Conservation (phyloP, 2,797 vertebrate species). For the Heterohyrax brucei region DNA sequence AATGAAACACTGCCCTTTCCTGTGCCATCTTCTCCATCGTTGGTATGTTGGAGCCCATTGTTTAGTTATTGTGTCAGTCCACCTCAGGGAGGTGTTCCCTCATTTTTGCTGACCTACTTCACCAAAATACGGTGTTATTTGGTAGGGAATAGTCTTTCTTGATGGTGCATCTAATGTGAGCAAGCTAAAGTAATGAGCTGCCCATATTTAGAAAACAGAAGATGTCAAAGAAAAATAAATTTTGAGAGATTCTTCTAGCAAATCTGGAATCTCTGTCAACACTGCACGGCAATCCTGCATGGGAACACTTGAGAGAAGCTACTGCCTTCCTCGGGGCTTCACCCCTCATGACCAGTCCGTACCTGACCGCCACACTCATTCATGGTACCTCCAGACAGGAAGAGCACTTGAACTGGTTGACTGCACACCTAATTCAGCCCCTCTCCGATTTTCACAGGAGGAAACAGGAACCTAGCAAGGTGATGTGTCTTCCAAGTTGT, state of each 20-base stretch:
- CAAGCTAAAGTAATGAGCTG: background rate
- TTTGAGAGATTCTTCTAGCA: constrained; percentile 6
- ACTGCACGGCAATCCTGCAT: background rate
- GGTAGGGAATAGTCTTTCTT: background rate
- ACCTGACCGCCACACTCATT: fast-evolving
- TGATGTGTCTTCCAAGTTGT: background rate
- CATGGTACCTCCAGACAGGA: no score
- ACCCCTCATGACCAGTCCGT: background rate
- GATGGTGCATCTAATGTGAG: background rate
- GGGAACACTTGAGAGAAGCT: background rate
- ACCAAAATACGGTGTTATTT: background rate
- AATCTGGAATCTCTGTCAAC: background rate
- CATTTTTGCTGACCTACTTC: background rate
- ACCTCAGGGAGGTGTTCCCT: background rate
- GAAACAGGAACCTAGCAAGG: background rate
- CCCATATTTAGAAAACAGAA: constrained; percentile 3
- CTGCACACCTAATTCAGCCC: no score
- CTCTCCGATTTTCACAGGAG: background rate
- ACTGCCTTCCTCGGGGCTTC: background rate
- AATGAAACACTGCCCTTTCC: background rate
- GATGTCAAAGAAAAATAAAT: constrained; percentile 47
- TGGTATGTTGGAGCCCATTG: background rate
- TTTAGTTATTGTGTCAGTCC: background rate
- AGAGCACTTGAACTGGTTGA: no score
- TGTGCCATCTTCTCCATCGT: background rate